Evolutionary conservation across 2,113 vertebrate species (phyloP), one percentile per base, ranked within the genome.

Genomic region (Manacus vitellinus): DNA sequence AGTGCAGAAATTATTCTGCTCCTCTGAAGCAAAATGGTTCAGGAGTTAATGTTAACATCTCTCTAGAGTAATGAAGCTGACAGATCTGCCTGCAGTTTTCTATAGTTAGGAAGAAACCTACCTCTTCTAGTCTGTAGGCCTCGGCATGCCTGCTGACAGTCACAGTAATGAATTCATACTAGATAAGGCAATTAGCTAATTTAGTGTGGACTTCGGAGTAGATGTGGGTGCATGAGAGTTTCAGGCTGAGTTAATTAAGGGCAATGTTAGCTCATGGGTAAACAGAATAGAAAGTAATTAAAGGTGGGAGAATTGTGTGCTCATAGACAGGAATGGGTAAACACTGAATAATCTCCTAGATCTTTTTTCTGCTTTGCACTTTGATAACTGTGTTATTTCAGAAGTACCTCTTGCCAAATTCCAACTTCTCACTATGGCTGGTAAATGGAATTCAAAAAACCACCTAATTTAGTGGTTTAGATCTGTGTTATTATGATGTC

Each of bases 111-210:
- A 84, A 28, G 47, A 93, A 82, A 66, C 25, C 28, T 88, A 16
- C n/a, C 33, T 87, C 41, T 78, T 84, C 59, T 78, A 25, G 39
- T 85, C 54, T 77, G 37, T 56, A 65, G 70, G 33, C 41, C 24
- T 85, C 79, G 80, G 62, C 20, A 21, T 71, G 73, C 31, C 55
- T 43, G 5, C 54, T 55, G 47, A 85, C 62, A 73, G 68, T 77
- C 49, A 82, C 28, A 41, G 56, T 91, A 96, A 91, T 89, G 37
- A 92, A 91, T 92, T 95, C 67, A 81, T 74, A 68, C 44, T 85
- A 83, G 73, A 49, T 89, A 97, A 95, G 76, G 33, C 83, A 94
- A 94, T 97, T 94, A 88, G 63, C 58, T 94, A 61, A 94, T 95
- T 95, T 84, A 79, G 37, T 13, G n/a, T 86, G 51, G 66, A 85